phyloP scores from a whole-genome alignment of 2,113 vertebrate species.

The Cacatua alba region DNA sequence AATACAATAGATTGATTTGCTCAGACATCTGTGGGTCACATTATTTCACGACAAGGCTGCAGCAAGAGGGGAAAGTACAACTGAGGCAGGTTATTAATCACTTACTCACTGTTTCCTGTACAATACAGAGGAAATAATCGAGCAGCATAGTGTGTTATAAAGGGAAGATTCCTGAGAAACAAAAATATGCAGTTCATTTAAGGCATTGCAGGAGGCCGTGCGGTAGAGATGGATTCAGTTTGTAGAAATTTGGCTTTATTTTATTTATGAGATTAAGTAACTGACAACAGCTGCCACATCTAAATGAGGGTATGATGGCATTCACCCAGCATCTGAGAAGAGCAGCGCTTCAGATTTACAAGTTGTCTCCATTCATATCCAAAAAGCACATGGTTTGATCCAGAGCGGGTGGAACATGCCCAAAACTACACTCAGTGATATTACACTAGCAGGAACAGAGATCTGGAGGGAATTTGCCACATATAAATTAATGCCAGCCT shows the following conservation, averaged over 20 bases:
- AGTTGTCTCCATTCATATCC: conserved; percentile 19
- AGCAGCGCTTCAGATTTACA: neutral
- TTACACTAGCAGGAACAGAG: neutral
- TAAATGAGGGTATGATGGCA: conserved; percentile 54
- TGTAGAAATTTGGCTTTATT: conserved; percentile 51
- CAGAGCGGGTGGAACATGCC: neutral
- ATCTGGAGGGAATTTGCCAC: conserved; percentile 24
- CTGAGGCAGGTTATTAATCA: conserved; percentile 78
- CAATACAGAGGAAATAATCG: conserved; percentile 63
- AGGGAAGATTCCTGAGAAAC: conserved; percentile 62
- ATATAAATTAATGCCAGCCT: conserved; percentile 31
- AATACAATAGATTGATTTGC: conserved; percentile 64
- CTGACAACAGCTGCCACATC: conserved; percentile 61
- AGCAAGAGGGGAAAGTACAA: conserved; percentile 73
- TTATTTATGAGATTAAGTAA: conserved; percentile 63
- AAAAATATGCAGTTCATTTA: conserved; percentile 60
- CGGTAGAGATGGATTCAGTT: neutral
- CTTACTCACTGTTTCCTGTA: conserved; percentile 68
- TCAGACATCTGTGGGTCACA: conserved; percentile 76
- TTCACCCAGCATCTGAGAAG: conserved; percentile 35
- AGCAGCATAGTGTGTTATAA: conserved; percentile 46
- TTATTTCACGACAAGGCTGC: conserved; percentile 67
- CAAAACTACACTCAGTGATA: conserved; percentile 4
- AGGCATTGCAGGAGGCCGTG: conserved; percentile 24
- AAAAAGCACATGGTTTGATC: neutral